phyloP scores from a whole-genome alignment of 2,888 invertebrate species.

The Caenorhabditis doughertyi region DNA sequence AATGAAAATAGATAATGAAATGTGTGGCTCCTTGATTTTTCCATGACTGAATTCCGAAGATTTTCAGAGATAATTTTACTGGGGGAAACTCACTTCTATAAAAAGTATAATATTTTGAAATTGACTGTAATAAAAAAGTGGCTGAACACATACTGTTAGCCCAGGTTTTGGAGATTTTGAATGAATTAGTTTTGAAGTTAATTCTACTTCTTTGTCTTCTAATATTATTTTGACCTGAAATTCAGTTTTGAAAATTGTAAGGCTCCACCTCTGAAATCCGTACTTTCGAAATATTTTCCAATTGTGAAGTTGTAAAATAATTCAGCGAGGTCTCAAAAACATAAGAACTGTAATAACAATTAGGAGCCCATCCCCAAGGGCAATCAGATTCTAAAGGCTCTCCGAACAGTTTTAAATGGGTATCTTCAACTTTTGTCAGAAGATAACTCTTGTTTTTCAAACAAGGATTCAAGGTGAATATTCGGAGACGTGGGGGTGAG shows the following conservation, averaged over 20 bases:
- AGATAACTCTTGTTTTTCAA: neutral
- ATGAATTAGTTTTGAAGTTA: neutral
- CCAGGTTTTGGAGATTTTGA: constrained; percentile 33
- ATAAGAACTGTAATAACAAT: constrained; percentile 19
- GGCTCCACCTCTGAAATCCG: no score
- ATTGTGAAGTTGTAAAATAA: neutral
- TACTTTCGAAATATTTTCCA: constrained; percentile 1
- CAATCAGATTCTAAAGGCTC: constrained; percentile 19
- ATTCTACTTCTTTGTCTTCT: neutral
- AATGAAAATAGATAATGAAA: constrained; percentile 71
- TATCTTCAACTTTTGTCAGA: neutral
- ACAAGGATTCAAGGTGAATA: constrained; percentile 39
- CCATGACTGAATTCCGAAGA: constrained; percentile 64
- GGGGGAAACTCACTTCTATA: constrained; percentile 50
- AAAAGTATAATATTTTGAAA: constrained; percentile 66
- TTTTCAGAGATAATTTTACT: neutral
- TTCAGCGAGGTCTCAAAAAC: constrained; percentile 11
- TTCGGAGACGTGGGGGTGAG: constrained; percentile 27
- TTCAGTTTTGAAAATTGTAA: neutral
- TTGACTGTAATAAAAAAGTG: constrained; percentile 70
- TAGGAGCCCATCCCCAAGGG: constrained; percentile 40
- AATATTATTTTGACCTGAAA: neutral
- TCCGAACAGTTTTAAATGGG: constrained; percentile 4
- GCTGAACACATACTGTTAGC: constrained; percentile 69
- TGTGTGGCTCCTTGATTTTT: constrained; percentile 57